A percentile compares a stretch with the other conserved stretches of the same genome.
Evolutionary conservation across 2,888 invertebrate species (phyloP).

Genomic region (Drosophila buzzatii): DNA sequence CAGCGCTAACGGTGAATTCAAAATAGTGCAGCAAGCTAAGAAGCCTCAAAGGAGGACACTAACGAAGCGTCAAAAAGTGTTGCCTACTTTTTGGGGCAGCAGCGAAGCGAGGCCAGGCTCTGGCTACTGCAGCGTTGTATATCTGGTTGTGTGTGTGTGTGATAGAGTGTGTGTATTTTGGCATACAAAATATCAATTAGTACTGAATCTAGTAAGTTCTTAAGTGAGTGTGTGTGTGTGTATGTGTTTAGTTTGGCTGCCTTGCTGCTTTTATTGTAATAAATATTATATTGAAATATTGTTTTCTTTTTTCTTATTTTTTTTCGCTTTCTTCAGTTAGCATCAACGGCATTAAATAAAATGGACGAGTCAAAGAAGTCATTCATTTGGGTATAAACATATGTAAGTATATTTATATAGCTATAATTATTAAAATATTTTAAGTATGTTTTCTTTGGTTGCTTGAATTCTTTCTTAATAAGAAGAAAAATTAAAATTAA

Average conservation of each 20-base stretch:
- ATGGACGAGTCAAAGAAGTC: slow-evolving; percentile 86
- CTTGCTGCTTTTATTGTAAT: slow-evolving; percentile 56
- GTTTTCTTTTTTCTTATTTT: slow-evolving; percentile 38
- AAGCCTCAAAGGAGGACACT: slow-evolving; percentile 30
- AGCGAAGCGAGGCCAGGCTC: slow-evolving; percentile 18
- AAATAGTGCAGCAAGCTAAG: slow-evolving; percentile 48
- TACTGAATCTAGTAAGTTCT: not conserved
- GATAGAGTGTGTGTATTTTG: slow-evolving; percentile 21
- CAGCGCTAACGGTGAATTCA: slow-evolving; percentile 26
- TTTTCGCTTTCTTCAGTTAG: slow-evolving; percentile 81
- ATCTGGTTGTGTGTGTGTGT: slow-evolving; percentile 8
- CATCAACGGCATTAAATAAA: slow-evolving; percentile 84
- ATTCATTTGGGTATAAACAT: slow-evolving; percentile 78
- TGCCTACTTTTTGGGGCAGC: slow-evolving; percentile 37
- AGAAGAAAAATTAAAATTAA: slow-evolving; percentile 23
- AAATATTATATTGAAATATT: slow-evolving; percentile 26
- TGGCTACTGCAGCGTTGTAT: slow-evolving; percentile 8
- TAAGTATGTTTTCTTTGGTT: slow-evolving; percentile 46
- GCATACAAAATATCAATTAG: slow-evolving; percentile 31
- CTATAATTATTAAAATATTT: slow-evolving; percentile 49
- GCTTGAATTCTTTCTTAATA: slow-evolving; percentile 37
- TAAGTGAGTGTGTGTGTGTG: slow-evolving; percentile 35
- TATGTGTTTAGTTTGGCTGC: slow-evolving; percentile 50
- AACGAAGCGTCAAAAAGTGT: slow-evolving; percentile 34
- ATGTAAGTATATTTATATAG: slow-evolving; percentile 65